Percentiles rank a stretch among this genome's conserved stretches.
phyloP scores from a whole-genome alignment of 2,888 invertebrate species.

The Eupithecia abbreviata region DNA sequence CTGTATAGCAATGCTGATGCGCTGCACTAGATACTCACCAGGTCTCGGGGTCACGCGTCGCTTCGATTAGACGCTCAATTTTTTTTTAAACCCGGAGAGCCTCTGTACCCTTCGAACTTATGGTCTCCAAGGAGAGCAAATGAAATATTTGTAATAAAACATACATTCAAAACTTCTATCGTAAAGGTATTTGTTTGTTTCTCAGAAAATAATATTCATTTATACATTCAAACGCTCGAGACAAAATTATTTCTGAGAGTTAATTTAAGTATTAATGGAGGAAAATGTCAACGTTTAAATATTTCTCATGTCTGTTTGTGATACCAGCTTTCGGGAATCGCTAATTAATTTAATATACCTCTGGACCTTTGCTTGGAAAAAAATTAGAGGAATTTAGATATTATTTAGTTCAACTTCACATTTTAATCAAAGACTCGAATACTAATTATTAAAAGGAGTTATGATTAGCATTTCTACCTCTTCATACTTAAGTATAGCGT shows the following conservation, averaged over 20 bases:
- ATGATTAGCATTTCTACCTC: no score
- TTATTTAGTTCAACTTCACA: neutral
- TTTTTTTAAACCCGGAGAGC: no score
- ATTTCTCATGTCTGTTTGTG: slow-evolving; percentile 42
- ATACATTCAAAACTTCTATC: neutral
- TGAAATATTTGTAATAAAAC: neutral
- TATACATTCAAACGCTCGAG: neutral
- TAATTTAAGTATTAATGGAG: slow-evolving; percentile 49
- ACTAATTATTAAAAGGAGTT: no score
- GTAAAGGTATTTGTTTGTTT: neutral
- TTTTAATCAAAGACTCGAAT: neutral
- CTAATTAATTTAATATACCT: slow-evolving; percentile 1
- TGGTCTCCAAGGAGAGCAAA: no score
- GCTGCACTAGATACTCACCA: no score
- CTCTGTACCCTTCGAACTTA: no score
- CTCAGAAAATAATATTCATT: neutral
- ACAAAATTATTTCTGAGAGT: neutral
- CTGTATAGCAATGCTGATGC: no score
- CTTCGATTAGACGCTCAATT: no score
- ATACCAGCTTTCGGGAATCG: slow-evolving; percentile 25
- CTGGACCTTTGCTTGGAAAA: neutral
- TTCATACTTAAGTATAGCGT: no score
- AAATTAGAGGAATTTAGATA: neutral
- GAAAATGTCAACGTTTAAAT: slow-evolving; percentile 48
- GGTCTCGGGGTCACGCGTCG: no score